Evolutionary conservation across 92 coral and sea anemone genomes (phyloP).

Genomic region (Epizoanthus scotinus): DNA sequence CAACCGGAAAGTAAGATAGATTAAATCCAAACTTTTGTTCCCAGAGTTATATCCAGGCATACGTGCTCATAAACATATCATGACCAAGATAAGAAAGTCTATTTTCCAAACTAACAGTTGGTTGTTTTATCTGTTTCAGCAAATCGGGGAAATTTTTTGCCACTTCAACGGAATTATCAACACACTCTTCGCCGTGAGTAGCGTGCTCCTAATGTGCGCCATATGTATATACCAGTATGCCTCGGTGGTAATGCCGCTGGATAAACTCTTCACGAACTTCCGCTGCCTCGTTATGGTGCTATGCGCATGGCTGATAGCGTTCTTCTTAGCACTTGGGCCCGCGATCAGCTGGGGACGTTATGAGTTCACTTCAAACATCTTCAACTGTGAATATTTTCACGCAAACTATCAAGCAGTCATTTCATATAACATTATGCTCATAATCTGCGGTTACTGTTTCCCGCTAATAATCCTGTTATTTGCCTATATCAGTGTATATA

Average conservation of each 20-base stretch:
- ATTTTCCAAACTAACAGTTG: neutral
- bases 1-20: too few species aligned
- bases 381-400: slow-evolving; percentile 87
- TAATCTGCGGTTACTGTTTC: slow-evolving; percentile 75
- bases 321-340: slow-evolving; percentile 89
- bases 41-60: too few species aligned
- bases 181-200: slow-evolving; percentile 78
- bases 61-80: neutral
- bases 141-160: slow-evolving; percentile 77
- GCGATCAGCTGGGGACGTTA: slow-evolving; percentile 95
- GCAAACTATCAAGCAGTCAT: slow-evolving; percentile 67
- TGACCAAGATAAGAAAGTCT: neutral
- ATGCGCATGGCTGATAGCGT: slow-evolving; percentile 83
- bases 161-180: slow-evolving; percentile 86
- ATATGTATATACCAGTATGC: slow-evolving; percentile 75
- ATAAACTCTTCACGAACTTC: slow-evolving; percentile 72
- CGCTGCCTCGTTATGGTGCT: slow-evolving; percentile 89
- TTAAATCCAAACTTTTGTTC: too few species aligned
- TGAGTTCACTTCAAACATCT: slow-evolving; percentile 88
- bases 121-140: slow-evolving; percentile 48
- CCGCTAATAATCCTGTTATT: slow-evolving; percentile 74
- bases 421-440: slow-evolving; percentile 80
- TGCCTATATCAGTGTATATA: slow-evolving; percentile 68
- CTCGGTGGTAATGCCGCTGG: slow-evolving; percentile 70
- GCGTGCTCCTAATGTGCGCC: slow-evolving; percentile 68